Conservation (phyloP, 2,797 vertebrate genomes). For the Hyperoplus lanceolatus region DNA sequence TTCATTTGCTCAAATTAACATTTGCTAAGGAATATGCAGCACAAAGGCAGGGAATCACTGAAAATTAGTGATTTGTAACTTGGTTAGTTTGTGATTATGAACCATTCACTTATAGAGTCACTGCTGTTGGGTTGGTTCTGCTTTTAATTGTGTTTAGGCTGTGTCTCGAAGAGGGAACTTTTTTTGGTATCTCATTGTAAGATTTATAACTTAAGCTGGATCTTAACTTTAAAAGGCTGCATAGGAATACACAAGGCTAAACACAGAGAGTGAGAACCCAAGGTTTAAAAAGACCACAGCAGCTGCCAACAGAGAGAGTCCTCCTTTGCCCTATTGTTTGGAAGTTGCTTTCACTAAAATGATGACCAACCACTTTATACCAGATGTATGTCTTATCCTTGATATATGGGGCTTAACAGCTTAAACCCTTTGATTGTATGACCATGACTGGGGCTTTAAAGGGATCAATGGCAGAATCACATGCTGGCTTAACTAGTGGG, state of each 20-base stretch:
- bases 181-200: too few species aligned
- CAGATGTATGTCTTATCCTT: neutral
- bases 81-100: too few species aligned
- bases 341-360: neutral
- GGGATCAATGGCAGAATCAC: constrained; percentile 55
- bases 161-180: too few species aligned
- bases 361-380: neutral
- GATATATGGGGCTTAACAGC: constrained; percentile 22
- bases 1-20: neutral
- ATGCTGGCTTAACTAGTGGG: constrained; percentile 32
- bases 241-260: neutral
- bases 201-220: too few species aligned
- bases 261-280: neutral
- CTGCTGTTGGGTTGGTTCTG: too few species aligned
- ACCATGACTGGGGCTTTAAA: constrained; percentile 29
- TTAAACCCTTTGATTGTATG: constrained; percentile 18
- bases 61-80: neutral
- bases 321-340: neutral
- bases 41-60: neutral
- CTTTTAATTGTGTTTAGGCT: too few species aligned
- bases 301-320: neutral
- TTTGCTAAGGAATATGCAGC: neutral
- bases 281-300: neutral
- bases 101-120: too few species aligned
- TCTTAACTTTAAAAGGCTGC: too few species aligned